Base-by-base conservation (phyloP, 2,113 vertebrate species). In the Myotis brandtii region DNA sequence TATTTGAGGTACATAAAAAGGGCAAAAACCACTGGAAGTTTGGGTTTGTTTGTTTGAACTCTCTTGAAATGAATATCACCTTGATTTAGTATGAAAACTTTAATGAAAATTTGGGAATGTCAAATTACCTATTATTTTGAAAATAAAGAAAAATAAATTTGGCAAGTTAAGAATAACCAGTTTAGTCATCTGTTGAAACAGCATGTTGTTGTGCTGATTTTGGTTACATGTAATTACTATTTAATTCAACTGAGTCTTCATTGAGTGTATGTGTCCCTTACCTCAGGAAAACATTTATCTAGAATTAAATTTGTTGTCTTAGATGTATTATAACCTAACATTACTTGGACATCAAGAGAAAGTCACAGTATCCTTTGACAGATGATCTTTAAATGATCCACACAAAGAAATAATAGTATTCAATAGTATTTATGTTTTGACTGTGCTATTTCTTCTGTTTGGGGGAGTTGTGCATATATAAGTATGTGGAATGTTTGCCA, bases 191-290 rank as follows among this genome's bases (percentile, higher is more conserved):
- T 93, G 50, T 21, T 86, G 62, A 86, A 85, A 56, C 3, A 52
- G 0, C 30, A n/a, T 18, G 13, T 1, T 70, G 11, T 37, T 89
- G 27, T 89, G 88, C 80, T 94, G 25, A 87, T 48, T 96, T 89
- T 89, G 43, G 32, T 66, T 91, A 1, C 6, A 83, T 70, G 43
- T 76, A 18, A 86, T 73, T 87, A 46, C 10, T 79, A 23, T 84
- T 91, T 91, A 82, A 85, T 76, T 75, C 77, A 93, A 54, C 40
- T 90, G 18, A 59, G 16, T 83, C 52, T 56, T 56, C 11, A 76
- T 50, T 73, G 4, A 91, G 30, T 54, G 20, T 52, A 70, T 93
- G 37, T 6, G 56, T 76, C 9, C 25, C 17, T 88, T 4, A 80
- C 43, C 59, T 82, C 23, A 93, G 32, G 43, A 91, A 56, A 70